These are phyloP conservation scores for Ischnura elegans DNA, from an alignment of 2,888 invertebrate species.

Conservation along the genomic window DNA sequence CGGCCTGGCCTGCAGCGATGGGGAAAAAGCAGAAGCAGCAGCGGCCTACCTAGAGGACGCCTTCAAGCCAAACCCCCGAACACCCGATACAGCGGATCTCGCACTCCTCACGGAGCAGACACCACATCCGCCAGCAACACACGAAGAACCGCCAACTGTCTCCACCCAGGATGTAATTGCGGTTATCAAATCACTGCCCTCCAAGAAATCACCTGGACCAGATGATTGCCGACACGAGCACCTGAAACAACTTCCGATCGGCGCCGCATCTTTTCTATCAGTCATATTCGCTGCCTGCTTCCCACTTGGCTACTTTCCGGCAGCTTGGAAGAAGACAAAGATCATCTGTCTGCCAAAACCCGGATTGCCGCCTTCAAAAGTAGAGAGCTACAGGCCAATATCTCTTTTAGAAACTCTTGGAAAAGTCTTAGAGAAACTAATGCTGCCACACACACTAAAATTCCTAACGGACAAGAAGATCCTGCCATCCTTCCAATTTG, in stretches of 20 bases:
- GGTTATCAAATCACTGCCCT: neutral
- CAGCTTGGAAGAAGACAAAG: neutral
- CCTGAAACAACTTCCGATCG: neutral
- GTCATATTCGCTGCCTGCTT: neutral
- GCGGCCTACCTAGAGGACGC: neutral
- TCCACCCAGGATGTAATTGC: neutral
- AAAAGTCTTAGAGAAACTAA: too few relatives aligned
- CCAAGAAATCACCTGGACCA: neutral
- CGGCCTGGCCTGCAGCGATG: too few relatives aligned
- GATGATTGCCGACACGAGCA: neutral
- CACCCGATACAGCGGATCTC: neutral
- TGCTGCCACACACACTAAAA: too few relatives aligned
- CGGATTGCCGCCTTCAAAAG: neutral
- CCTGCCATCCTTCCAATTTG: neutral
- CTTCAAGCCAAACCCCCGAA: too few relatives aligned
- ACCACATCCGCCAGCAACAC: too few relatives aligned
- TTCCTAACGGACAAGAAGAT: neutral
- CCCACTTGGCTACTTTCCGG: neutral
- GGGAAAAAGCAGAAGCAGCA: neutral
- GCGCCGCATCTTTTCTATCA: neutral
- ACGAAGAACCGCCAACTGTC: neutral
- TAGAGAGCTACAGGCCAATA: too few relatives aligned
- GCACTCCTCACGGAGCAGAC: too few relatives aligned
- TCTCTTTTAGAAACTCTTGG: neutral
- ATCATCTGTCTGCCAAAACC: neutral